Conservation (phyloP, 2,888 invertebrate genomes). For the Euplexia lucipara region DNA sequence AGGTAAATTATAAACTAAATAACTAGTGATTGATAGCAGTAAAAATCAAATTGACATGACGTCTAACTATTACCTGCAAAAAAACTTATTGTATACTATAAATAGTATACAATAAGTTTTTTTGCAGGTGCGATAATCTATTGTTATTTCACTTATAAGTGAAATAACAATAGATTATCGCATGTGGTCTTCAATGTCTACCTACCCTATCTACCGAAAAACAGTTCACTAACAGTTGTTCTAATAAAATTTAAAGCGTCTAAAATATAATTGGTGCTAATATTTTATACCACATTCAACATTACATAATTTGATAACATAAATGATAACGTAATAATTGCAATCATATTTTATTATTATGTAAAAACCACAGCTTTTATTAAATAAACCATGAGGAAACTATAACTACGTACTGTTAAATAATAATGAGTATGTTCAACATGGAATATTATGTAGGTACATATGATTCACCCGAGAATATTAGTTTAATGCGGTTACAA, state of each 20-base stretch:
- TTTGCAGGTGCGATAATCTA: no score
- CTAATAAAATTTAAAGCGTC: not conserved
- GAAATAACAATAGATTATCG: no score
- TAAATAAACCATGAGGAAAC: constrained; percentile 37
- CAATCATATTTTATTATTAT: not conserved
- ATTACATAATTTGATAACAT: constrained; percentile 14
- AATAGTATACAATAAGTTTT: no score
- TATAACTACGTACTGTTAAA: constrained; percentile 11
- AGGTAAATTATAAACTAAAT: no score
- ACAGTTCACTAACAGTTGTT: not conserved
- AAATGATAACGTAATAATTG: not conserved
- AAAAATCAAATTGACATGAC: no score
- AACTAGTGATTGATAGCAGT: no score
- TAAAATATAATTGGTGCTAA: not conserved
- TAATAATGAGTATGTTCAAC: constrained; percentile 20
- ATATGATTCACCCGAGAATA: constrained; percentile 15
- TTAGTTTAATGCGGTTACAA: constrained; percentile 13
- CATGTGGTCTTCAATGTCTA: no score
- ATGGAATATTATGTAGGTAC: not conserved
- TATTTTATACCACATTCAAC: not conserved
- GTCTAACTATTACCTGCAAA: no score
- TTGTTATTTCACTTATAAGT: no score
- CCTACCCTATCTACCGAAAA: no score
- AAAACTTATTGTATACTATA: no score
- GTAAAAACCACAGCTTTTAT: constrained; percentile 43